Conservation (phyloP, 1,140 invertebrate species). For the Cecropterus lyciades region DNA sequence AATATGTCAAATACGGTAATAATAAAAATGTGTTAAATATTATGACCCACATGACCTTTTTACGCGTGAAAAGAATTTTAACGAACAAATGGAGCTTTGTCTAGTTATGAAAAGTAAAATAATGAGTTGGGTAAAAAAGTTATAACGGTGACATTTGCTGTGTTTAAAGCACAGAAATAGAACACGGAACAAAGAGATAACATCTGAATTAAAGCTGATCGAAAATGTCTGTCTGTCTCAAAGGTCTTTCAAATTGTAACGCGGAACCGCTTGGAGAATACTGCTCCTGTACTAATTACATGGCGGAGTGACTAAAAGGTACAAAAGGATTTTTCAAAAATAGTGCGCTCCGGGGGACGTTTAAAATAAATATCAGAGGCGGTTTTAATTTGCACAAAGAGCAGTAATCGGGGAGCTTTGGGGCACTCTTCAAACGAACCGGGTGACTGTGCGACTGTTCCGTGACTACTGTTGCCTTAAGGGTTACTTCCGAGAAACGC, state of each 20-base stretch:
- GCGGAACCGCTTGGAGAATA: conserved; percentile 38
- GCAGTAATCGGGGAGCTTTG: conserved; percentile 40
- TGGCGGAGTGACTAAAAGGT: conserved; percentile 47
- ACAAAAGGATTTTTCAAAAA: conserved; percentile 59
- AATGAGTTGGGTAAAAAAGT: no score
- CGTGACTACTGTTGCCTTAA: conserved; percentile 10
- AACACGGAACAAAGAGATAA: conserved; percentile 13
- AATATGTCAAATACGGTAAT: no score
- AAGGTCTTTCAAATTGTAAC: conserved; percentile 41
- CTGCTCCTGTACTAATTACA: conserved; percentile 49
- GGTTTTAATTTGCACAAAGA: conserved; percentile 57
- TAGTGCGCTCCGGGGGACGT: conserved; percentile 46
- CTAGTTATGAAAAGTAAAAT: no score
- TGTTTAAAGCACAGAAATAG: conserved; percentile 8
- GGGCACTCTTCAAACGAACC: conserved; percentile 32
- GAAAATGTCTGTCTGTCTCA: conserved; percentile 32
- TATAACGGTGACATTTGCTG: neutral
- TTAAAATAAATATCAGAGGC: conserved; percentile 60
- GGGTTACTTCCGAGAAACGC: conserved; percentile 2
- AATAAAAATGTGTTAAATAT: no score
- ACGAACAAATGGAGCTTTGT: no score
- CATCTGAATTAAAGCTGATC: conserved; percentile 27
- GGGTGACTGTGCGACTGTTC: conserved; percentile 20
- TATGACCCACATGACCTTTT: no score
- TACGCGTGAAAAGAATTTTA: no score